Evolutionary conservation across 2,888 invertebrate species (phyloP).

Genomic region (Rotaria magnacalcarata): DNA sequence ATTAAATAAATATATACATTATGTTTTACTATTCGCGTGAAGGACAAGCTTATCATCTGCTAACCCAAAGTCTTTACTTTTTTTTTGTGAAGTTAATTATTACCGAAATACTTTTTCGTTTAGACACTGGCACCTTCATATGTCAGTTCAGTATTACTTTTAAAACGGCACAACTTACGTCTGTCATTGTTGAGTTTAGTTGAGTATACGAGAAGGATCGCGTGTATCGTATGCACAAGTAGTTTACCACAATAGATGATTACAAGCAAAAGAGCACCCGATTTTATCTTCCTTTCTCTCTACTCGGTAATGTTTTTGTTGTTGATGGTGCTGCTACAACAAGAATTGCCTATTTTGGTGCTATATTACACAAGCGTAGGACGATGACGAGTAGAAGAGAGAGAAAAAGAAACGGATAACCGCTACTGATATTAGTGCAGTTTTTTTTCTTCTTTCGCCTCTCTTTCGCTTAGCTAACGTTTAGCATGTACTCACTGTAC

Average conservation of each 20-base stretch:
- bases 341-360: not conserved
- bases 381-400: not conserved
- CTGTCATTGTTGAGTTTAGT: not conserved
- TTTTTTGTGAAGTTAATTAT: too few species aligned
- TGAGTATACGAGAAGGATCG: not conserved
- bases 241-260: not conserved
- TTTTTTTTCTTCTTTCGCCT: not conserved
- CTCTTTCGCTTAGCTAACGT: not conserved
- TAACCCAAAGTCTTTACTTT: too few species aligned
- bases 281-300: slow-evolving; percentile 1
- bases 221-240: not conserved
- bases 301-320: not conserved
- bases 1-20: not conserved
- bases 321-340: not conserved
- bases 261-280: not conserved
- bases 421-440: not conserved
- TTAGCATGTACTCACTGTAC: not conserved
- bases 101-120: too few species aligned
- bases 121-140: not conserved
- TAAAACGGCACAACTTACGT: not conserved
- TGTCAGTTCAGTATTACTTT: not conserved
- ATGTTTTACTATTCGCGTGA: too few species aligned
- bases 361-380: not conserved
- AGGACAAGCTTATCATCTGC: too few species aligned
- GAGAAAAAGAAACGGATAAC: not conserved